Percentiles rank a stretch among this genome's conserved stretches.
These are phyloP conservation scores for Cybosia mesomella DNA, from an alignment of 2,888 invertebrate genomes.

Conservation along the genomic window DNA sequence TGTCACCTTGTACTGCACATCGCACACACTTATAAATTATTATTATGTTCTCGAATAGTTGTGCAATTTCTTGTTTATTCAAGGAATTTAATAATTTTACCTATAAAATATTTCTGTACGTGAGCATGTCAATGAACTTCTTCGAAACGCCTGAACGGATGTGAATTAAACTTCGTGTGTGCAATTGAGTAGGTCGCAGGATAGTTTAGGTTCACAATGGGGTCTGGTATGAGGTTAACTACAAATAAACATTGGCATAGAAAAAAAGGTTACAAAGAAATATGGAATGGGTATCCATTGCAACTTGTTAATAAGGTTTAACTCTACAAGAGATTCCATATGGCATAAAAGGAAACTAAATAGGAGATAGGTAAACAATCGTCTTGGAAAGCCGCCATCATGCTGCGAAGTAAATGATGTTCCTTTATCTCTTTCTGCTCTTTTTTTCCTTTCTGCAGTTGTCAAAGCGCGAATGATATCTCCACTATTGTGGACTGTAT, in stretches of 20 bases:
- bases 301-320: not conserved
- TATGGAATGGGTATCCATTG: no score
- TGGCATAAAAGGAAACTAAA: not conserved
- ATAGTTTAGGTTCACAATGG: not conserved
- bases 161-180: no score
- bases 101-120: not conserved
- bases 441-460: not conserved
- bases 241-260: not conserved
- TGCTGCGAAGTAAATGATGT: not conserved
- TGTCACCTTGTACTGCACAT: conserved; percentile 30
- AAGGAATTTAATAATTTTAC: not conserved
- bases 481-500: not conserved
- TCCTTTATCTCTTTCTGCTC: not conserved
- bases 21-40: not conserved
- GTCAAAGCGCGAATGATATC: no score
- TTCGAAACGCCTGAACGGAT: not conserved
- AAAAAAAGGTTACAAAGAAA: not conserved
- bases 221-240: not conserved
- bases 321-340: not conserved
- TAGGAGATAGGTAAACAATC: not conserved
- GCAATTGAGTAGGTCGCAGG: no score
- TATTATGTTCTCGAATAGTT: not conserved
- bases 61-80: conserved; percentile 4
- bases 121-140: not conserved
- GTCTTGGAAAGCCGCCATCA: not conserved